These are phyloP conservation scores for Penaeus chinensis DNA, from an alignment of 1,140 invertebrate genomes.

Conservation along the genomic window DNA sequence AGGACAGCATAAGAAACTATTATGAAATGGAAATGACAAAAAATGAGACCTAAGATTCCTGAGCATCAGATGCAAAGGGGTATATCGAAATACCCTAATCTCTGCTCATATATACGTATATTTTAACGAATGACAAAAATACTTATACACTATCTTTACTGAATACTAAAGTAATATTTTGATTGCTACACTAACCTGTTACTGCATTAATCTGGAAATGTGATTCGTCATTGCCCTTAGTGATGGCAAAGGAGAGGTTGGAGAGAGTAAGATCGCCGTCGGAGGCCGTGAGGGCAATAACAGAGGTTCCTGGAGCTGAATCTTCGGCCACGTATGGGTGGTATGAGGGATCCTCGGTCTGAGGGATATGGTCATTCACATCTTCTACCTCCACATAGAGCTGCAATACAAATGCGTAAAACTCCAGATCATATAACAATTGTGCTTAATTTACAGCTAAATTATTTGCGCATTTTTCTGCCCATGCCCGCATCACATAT, in stretches of 20 bases:
- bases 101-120: neutral
- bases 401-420: conserved; percentile 70
- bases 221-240: conserved; percentile 88
- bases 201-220: conserved; percentile 87
- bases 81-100: no score
- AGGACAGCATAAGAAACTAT: no score
- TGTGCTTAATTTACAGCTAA: neutral
- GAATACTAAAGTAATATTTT: no score
- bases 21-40: neutral
- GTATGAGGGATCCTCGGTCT: conserved; percentile 88
- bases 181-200: conserved; percentile 76
- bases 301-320: conserved; percentile 78
- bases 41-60: neutral
- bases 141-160: neutral
- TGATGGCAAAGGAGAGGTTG: conserved; percentile 81
- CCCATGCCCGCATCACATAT: no score
- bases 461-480: neutral
- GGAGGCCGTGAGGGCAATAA: conserved; percentile 84
- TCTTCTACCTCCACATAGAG: conserved; percentile 91
- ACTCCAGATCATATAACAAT: neutral
- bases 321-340: conserved; percentile 86
- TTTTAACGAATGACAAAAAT: neutral
- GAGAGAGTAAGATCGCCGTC: conserved; percentile 80
- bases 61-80: neutral
- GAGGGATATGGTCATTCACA: conserved; percentile 93